phyloP scores from a whole-genome alignment of 2,888 invertebrate genomes.

The Miltochrista miniata region DNA sequence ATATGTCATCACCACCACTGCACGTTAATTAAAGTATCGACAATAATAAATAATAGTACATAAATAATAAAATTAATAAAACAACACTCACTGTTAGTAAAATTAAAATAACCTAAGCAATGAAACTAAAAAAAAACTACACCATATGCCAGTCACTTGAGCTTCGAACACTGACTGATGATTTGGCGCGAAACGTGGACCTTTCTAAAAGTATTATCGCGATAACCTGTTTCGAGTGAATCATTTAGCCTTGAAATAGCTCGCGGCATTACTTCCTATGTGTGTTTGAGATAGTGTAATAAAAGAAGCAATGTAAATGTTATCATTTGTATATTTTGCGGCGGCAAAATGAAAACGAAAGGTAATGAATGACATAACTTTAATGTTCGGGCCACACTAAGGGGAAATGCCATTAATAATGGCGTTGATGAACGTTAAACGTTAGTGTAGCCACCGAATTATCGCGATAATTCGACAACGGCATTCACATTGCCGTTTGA shows the following conservation, averaged over 20 bases:
- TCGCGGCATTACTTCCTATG: background rate
- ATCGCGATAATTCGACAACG: no score
- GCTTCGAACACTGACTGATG: conserved; percentile 25
- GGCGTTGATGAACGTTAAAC: no score
- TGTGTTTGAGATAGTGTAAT: background rate
- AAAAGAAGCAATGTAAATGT: conserved; percentile 16
- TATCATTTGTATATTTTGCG: no score
- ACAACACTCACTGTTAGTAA: conserved; percentile 14
- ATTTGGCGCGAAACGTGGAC: conserved; percentile 23
- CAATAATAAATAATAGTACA: background rate
- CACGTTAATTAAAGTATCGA: background rate
- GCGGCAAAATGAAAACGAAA: no score
- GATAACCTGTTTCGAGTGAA: conserved; percentile 7
- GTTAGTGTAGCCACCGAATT: no score
- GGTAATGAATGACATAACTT: no score
- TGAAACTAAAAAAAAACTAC: conserved; percentile 6
- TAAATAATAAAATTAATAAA: background rate
- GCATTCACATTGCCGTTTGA: no score
- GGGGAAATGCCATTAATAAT: no score
- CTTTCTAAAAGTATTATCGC: conserved; percentile 29
- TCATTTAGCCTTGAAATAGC: conserved; percentile 10
- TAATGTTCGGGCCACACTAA: no score
- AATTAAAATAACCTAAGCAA: conserved; percentile 2
- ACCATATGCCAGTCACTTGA: conserved; percentile 10
- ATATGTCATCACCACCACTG: no score